Evolutionary conservation across 2,888 invertebrate genomes (phyloP).

Genomic region (Lepidocyrtoides sp.): DNA sequence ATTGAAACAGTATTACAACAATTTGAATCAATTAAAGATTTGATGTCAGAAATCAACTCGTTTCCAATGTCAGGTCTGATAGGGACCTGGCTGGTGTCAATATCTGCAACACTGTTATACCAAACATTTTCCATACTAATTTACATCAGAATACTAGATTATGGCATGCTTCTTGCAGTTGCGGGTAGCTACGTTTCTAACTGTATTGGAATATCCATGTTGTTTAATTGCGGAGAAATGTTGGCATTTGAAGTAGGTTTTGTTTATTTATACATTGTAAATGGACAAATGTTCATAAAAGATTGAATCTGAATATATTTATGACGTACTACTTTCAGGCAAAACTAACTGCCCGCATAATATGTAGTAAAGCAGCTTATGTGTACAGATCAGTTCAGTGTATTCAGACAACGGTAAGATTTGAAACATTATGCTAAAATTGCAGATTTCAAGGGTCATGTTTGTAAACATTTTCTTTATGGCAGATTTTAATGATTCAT

Average conservation of each 20-base stretch:
- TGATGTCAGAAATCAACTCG: not conserved
- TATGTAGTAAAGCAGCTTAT: not conserved
- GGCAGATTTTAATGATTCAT: not conserved
- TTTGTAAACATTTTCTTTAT: not conserved
- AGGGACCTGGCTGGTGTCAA: not conserved
- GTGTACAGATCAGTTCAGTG: not conserved
- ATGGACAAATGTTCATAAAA: not conserved
- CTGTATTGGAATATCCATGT: not conserved
- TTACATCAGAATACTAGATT: not conserved
- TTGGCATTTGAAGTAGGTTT: not conserved
- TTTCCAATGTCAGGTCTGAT: not conserved
- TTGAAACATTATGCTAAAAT: not conserved
- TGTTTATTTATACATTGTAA: not conserved
- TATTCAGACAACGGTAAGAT: slow-evolving; percentile 11
- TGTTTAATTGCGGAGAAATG: slow-evolving; percentile 23
- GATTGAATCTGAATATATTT: not conserved
- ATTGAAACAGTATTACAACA: not conserved
- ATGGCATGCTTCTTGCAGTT: not conserved
- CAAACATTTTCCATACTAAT: not conserved
- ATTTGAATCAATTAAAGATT: not conserved
- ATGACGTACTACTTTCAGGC: not conserved
- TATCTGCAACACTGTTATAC: not conserved
- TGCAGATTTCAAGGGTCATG: no score
- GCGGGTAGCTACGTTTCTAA: not conserved
- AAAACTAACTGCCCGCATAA: not conserved